A percentile compares a stretch with the other conserved stretches of the same genome.
Conservation (phyloP, 2,888 invertebrate species). For the Dinocampus coccinellae region DNA sequence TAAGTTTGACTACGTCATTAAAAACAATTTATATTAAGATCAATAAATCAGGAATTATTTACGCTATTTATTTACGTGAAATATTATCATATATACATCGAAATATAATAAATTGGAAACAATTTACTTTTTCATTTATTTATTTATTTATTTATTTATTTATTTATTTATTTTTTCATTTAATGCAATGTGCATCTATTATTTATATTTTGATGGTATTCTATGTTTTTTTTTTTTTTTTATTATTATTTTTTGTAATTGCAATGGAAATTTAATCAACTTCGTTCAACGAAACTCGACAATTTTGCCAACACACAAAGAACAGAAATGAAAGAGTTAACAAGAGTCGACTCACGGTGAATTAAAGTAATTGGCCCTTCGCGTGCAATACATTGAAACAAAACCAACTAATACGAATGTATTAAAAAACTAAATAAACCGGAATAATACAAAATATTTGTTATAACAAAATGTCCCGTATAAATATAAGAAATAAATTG, state of each 20-base stretch:
- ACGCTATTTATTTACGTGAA: too few relatives aligned
- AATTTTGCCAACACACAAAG: background rate
- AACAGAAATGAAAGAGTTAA: background rate
- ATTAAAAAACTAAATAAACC: conserved; percentile 10
- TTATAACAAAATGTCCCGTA: background rate
- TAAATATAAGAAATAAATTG: background rate
- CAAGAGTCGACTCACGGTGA: background rate
- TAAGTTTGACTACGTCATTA: conserved; percentile 57
- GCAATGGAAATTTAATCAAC: background rate
- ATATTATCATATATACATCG: too few relatives aligned
- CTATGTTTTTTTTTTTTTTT: background rate
- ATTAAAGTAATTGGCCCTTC: conserved; percentile 5
- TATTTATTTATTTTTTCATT: too few relatives aligned
- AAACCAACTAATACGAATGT: background rate
- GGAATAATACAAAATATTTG: background rate
- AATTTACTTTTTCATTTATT: too few relatives aligned
- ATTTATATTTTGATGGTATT: background rate
- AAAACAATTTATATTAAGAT: background rate
- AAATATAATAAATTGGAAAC: background rate
- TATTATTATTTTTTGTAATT: background rate
- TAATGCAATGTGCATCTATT: too few relatives aligned
- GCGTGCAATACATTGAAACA: background rate
- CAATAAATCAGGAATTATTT: background rate
- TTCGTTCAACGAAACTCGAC: background rate
- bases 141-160: too few relatives aligned